Evolutionary conservation across 1,140 invertebrate genomes (phyloP), one percentile per base, ranked within the genome.

Genomic region (Drosophila cardini): DNA sequence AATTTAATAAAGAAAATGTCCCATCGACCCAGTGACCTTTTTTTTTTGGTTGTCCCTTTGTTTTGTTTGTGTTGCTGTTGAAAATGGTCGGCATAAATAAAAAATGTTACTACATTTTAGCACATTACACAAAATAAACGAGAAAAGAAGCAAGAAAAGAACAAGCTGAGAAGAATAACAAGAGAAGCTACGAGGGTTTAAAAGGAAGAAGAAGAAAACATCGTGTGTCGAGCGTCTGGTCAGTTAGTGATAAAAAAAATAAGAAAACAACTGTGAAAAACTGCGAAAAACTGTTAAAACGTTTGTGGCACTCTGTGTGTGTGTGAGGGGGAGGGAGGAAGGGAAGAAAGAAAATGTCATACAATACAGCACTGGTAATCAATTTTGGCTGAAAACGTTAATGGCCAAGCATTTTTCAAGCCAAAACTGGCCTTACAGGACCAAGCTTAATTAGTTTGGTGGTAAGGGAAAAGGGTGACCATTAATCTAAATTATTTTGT

Each of bases 401-500:
- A 71, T 64, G 26, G 52, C 16, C 53, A 21, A 60, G 26, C 46
- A 77, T 65, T 82, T 67, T 55, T 76, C 34, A 61, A 46, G 56
- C 9, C 61, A 32, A 42, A 36, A 50, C 7, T 34, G 26, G 13
- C 57, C 30, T 30, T 40, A 42, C 21, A 26, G 21, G 21, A 0
- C 57, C 60, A 61, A 34, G 77, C 77, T 85, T 84, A 85, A 85
- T 86, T 85, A 78, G 81, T 67, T 78, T 21, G 16, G 58, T 21
- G 63, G 58, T 42, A 26, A 15, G 50, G 15, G 34, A n/a, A 43
- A 64, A 67, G 65, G 57, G 42, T 58, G 46, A 30, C 43, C 62
- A 85, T 85, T 86, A 71, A 85, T 85, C 78, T 80, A 85, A 85
- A 85, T 85, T 85, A 85, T 85, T 85, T 85, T 57, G 81, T 80